These are phyloP conservation scores for cattle (Bos taurus) DNA, from an alignment of 2,113 vertebrate genomes.

Conservation along the genomic window DNA sequence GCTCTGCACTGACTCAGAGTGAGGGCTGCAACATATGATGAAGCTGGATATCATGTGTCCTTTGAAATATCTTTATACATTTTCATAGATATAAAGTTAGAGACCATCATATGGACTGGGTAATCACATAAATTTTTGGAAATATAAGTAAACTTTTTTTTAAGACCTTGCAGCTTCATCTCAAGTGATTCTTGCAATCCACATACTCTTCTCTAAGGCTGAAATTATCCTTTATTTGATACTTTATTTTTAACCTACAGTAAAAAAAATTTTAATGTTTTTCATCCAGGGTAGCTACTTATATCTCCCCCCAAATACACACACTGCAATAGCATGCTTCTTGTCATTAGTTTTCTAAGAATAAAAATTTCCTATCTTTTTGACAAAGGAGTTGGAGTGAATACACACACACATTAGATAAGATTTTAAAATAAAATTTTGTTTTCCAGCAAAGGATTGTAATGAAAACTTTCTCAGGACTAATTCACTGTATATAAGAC, in stretches of 20 bases:
- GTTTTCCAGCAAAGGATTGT: slow-evolving; percentile 28
- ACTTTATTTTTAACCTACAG: slow-evolving; percentile 29
- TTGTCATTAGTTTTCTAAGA: neutral
- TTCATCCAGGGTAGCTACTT: neutral
- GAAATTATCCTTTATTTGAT: neutral
- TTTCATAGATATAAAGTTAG: neutral
- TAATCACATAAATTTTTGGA: neutral
- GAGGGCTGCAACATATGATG: neutral
- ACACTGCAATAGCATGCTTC: neutral
- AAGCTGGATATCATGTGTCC: neutral
- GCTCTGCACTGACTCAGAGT: neutral
- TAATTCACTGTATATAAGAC: slow-evolving; percentile 52
- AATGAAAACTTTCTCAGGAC: slow-evolving; percentile 49
- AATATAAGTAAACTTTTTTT: neutral
- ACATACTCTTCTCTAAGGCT: neutral
- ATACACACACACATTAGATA: neutral
- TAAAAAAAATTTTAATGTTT: neutral
- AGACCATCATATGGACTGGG: neutral
- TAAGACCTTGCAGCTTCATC: neutral
- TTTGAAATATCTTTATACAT: neutral
- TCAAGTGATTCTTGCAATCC: neutral
- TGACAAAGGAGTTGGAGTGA: neutral
- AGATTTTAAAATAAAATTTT: slow-evolving; percentile 42
- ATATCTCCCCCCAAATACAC: neutral
- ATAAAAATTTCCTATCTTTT: neutral